Conservation (phyloP, 2,797 vertebrate species). For the Pogoniulus pusillus region DNA sequence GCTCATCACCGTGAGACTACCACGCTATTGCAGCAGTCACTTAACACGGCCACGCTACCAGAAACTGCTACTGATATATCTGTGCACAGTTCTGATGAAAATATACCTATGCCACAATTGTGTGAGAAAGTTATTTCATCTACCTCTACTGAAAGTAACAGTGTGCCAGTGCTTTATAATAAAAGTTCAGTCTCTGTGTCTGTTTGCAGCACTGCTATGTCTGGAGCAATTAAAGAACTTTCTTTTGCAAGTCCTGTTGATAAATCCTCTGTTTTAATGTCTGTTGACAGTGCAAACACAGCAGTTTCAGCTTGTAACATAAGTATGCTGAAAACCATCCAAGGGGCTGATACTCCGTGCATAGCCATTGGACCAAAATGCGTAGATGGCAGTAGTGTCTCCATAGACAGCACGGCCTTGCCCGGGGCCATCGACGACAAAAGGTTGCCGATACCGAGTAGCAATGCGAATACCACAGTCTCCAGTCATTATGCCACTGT, state of each 20-base stretch:
- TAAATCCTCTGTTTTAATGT: constrained; percentile 82
- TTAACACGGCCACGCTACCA: constrained; percentile 69
- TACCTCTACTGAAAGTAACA: constrained; percentile 82
- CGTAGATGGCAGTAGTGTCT: constrained; percentile 68
- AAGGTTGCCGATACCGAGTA: constrained; percentile 69
- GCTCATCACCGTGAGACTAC: constrained; percentile 74
- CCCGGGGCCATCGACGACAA: constrained; percentile 69
- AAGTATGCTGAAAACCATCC: constrained; percentile 78
- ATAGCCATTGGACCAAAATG: constrained; percentile 81
- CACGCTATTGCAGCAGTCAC: constrained; percentile 72
- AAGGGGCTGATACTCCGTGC: constrained; percentile 76
- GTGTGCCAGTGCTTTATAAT: constrained; percentile 80
- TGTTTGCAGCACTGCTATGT: constrained; percentile 78
- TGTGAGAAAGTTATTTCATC: constrained; percentile 81
- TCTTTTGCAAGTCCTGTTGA: constrained; percentile 79
- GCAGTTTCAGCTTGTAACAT: constrained; percentile 76
- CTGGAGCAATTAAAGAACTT: constrained; percentile 80
- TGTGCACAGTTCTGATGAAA: constrained; percentile 77
- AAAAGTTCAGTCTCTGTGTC: constrained; percentile 78
- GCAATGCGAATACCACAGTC: constrained; percentile 51
- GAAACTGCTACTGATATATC: constrained; percentile 77
- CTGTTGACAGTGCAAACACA: constrained; percentile 77
- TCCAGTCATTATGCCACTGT: constrained; percentile 74
- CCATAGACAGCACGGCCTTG: constrained; percentile 56
- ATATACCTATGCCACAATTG: constrained; percentile 74